These are phyloP conservation scores for Hydrolagus affinis DNA, from an alignment of 2,113 vertebrate species.

Conservation along the genomic window DNA sequence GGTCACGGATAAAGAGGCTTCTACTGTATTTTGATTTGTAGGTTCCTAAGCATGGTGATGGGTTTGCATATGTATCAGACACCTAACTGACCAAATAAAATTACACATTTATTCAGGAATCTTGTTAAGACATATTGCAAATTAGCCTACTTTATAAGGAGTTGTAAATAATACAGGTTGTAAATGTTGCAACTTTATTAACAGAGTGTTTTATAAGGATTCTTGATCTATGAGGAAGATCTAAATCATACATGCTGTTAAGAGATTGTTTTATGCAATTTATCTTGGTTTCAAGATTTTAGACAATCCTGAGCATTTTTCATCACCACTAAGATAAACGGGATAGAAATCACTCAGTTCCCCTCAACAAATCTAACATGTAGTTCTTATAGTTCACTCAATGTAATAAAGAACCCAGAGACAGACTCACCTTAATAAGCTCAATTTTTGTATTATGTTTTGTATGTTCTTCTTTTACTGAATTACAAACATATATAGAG, in stretches of 20 bases:
- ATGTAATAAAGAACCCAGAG: neutral
- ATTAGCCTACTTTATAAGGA: neutral
- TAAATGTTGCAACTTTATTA: neutral
- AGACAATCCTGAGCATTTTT: neutral
- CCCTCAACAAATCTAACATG: neutral
- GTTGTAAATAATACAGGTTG: neutral
- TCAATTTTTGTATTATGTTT: neutral
- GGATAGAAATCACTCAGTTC: neutral
- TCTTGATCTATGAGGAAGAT: neutral
- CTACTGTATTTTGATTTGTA: no score
- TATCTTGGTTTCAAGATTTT: neutral
- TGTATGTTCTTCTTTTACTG: neutral
- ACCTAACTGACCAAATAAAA: no score
- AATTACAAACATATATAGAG: neutral
- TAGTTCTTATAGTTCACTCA: neutral
- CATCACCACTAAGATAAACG: neutral
- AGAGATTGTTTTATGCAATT: neutral
- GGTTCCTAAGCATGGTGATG: no score
- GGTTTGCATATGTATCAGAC: no score
- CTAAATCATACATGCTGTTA: conserved; percentile 15
- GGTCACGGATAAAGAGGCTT: no score
- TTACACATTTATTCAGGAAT: no score
- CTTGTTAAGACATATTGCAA: no score
- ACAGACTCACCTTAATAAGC: neutral
- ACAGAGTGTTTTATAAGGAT: conserved; percentile 20